phyloP scores from a whole-genome alignment of 2,797 vertebrate genomes.

The Oryzias sinensis region DNA sequence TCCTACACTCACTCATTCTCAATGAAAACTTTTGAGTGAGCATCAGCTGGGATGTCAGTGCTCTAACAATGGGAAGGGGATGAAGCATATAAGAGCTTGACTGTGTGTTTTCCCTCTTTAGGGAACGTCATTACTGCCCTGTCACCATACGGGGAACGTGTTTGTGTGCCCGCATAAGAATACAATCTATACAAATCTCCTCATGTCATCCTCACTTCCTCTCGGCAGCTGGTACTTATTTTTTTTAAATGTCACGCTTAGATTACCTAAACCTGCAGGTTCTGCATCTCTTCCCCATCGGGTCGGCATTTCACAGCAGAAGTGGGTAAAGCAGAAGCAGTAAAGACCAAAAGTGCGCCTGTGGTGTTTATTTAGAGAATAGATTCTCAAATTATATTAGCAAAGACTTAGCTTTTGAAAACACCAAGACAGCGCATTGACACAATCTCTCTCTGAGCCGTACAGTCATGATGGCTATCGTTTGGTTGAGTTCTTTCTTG shows the following conservation, averaged over 20 bases:
- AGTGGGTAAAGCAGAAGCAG: slow-evolving; percentile 1
- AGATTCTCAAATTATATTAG: slow-evolving; percentile 10
- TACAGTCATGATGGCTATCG: neutral
- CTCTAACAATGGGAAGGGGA: no score
- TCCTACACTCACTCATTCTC: no score
- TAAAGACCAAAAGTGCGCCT: neutral
- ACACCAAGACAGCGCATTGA: slow-evolving; percentile 5
- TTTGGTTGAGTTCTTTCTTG: neutral
- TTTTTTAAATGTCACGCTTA: slow-evolving; percentile 53
- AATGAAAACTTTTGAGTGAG: no score
- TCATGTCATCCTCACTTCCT: slow-evolving; percentile 12
- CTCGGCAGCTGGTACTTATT: neutral
- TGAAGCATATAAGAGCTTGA: no score
- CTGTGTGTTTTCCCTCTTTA: no score
- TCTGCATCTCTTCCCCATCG: slow-evolving; percentile 5
- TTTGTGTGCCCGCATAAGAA: neutral
- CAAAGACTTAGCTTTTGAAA: slow-evolving; percentile 8
- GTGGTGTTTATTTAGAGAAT: slow-evolving; percentile 9
- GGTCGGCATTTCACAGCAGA: slow-evolving; percentile 12
- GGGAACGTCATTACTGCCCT: no score
- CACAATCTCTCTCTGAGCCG: neutral
- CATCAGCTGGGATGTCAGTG: no score
- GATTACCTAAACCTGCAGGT: slow-evolving; percentile 26
- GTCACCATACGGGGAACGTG: no score
- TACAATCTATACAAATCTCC: neutral